phyloP scores from a whole-genome alignment of 2,888 invertebrate species.

The Meganola albula region DNA sequence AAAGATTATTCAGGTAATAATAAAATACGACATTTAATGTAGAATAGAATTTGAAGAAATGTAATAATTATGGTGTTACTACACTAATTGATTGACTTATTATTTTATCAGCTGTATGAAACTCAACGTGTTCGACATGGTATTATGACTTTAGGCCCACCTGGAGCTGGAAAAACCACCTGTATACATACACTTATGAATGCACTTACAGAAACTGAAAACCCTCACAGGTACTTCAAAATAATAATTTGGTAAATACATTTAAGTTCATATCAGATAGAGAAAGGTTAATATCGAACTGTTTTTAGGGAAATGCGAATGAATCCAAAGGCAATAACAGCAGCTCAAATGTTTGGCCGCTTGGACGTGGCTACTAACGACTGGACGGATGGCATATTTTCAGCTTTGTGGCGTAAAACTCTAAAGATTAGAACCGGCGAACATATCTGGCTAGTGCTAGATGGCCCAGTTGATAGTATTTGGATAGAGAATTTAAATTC shows the following conservation, averaged over 20 bases:
- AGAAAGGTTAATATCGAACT: too few relatives aligned
- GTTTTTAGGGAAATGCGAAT: conserved; percentile 93
- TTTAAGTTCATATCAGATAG: too few relatives aligned
- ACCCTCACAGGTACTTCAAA: conserved; percentile 86
- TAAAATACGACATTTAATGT: too few relatives aligned
- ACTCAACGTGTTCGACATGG: conserved; percentile 97
- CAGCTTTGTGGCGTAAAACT: conserved; percentile 96
- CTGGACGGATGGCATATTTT: conserved; percentile 99
- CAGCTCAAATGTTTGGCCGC: conserved; percentile 98
- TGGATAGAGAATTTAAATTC: conserved; percentile 99
- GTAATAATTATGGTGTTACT: too few relatives aligned
- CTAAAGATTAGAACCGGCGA: conserved; percentile 92
- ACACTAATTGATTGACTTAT: not conserved
- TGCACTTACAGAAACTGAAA: conserved; percentile 90
- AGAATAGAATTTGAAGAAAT: too few relatives aligned
- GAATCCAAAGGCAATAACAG: conserved; percentile 99
- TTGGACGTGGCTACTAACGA: conserved; percentile 98
- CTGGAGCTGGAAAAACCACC: conserved; percentile 96
- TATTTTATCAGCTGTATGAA: conserved; percentile 85
- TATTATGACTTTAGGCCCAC: conserved; percentile 96
- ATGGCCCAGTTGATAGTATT: conserved; percentile 97
- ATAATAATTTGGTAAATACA: too few relatives aligned
- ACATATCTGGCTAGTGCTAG: conserved; percentile 94
- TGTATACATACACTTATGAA: conserved; percentile 95
- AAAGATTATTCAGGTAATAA: conserved; percentile 95